These are phyloP conservation scores for Danio albolineatus DNA, from an alignment of 2,797 vertebrate genomes.

Conservation along the genomic window DNA sequence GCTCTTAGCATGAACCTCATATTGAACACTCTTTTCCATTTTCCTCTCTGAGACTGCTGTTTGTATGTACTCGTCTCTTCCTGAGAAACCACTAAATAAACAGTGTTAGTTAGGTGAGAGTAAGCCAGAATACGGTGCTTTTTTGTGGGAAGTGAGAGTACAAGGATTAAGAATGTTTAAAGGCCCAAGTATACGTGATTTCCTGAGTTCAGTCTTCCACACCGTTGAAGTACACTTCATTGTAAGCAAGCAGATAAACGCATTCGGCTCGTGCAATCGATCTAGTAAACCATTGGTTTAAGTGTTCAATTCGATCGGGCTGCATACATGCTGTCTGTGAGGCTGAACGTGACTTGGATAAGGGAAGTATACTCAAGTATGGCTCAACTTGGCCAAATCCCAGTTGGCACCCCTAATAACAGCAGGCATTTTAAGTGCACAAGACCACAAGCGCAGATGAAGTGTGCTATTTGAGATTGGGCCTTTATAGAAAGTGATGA, in stretches of 20 bases:
- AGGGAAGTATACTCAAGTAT: not conserved
- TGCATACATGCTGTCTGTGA: not conserved
- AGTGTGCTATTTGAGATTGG: not conserved
- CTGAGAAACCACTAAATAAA: conserved; percentile 60
- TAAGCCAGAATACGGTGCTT: conserved; percentile 29
- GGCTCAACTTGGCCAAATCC: not conserved
- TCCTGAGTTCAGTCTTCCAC: not conserved
- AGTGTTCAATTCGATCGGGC: not conserved
- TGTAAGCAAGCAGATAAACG: not conserved
- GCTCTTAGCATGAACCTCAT: conserved; percentile 78
- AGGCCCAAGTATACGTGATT: not conserved
- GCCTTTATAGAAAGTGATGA: not conserved
- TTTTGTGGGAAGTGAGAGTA: conserved; percentile 21
- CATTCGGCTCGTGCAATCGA: not conserved
- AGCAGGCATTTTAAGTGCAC: too few species aligned
- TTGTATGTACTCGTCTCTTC: conserved; percentile 58
- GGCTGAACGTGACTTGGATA: not conserved
- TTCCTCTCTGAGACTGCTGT: conserved; percentile 64
- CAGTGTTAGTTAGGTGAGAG: conserved; percentile 56
- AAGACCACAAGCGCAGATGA: too few species aligned
- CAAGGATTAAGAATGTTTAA: not conserved
- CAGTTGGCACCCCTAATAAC: too few species aligned
- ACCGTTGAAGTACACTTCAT: not conserved
- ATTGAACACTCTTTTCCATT: conserved; percentile 61
- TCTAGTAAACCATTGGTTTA: not conserved